These are phyloP conservation scores for Chaunax sp. DNA, from an alignment of 2,797 vertebrate species.

Conservation along the genomic window DNA sequence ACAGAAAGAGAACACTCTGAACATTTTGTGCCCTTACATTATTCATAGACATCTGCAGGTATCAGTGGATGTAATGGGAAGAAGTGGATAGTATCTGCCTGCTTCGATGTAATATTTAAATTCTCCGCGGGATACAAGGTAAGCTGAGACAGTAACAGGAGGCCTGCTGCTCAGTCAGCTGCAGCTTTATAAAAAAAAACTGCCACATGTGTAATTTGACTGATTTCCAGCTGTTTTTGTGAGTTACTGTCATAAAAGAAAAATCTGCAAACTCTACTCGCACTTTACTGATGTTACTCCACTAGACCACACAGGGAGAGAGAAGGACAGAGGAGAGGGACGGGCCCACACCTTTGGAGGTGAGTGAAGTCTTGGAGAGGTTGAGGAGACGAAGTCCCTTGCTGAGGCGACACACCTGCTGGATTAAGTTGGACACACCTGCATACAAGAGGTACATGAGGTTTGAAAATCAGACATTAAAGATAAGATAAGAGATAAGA, in stretches of 20 bases:
- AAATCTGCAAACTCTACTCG: not conserved
- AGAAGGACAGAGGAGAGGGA: not conserved
- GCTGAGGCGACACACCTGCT: slow-evolving; percentile 91
- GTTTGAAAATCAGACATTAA: too few relatives aligned
- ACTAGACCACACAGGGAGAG: not conserved
- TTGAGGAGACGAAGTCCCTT: slow-evolving; percentile 91
- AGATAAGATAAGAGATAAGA: too few relatives aligned
- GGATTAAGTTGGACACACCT: slow-evolving; percentile 90
- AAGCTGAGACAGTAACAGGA: slow-evolving; percentile 52
- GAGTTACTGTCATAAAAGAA: not conserved
- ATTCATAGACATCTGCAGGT: slow-evolving; percentile 65
- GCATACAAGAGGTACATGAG: slow-evolving; percentile 8
- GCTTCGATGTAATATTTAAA: slow-evolving; percentile 69
- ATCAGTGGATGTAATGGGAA: slow-evolving; percentile 48
- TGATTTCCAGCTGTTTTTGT: not conserved
- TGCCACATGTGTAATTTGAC: slow-evolving; percentile 1
- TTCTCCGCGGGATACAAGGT: slow-evolving; percentile 51
- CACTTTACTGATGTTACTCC: not conserved
- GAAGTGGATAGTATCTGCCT: slow-evolving; percentile 27
- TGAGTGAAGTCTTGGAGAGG: slow-evolving; percentile 91
- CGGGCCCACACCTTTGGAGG: slow-evolving; percentile 86
- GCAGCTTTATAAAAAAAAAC: slow-evolving; percentile 10
- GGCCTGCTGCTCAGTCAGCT: slow-evolving; percentile 36
- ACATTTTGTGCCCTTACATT: slow-evolving; percentile 67
- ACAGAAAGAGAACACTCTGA: slow-evolving; percentile 39